A percentile compares a stretch with the other conserved stretches of the same genome.
Conservation (phyloP, 2,888 invertebrate species). For the Lasioglossum leucozonium region DNA sequence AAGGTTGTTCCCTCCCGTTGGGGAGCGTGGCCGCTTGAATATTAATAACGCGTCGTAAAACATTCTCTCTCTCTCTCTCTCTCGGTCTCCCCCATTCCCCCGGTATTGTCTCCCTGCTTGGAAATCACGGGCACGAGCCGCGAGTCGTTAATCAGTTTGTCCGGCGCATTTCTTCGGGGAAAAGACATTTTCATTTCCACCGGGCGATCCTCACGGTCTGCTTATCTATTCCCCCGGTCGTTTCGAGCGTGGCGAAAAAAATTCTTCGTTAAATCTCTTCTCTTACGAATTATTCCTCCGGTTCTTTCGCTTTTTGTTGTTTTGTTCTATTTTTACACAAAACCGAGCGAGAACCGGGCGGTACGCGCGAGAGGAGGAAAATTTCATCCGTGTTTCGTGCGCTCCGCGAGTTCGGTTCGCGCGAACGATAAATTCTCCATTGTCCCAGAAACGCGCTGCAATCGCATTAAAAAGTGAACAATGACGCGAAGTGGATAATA, state of each 20-base stretch:
- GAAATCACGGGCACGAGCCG: constrained; percentile 16
- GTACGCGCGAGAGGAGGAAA: neutral
- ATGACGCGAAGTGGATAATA: constrained; percentile 6
- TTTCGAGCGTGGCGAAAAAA: neutral
- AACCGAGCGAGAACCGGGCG: neutral
- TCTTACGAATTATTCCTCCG: constrained; percentile 20
- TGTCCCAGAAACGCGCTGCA: neutral
- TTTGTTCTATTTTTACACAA: neutral
- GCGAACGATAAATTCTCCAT: neutral
- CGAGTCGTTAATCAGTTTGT: constrained; percentile 13
- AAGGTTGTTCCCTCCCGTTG: constrained; percentile 1
- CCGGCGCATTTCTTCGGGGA: neutral
- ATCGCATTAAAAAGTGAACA: neutral
- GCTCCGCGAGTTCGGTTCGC: neutral
- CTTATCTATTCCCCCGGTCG: neutral
- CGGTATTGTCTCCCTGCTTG: constrained; percentile 10
- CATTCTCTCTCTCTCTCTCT: neutral
- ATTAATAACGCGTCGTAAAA: constrained; percentile 35
- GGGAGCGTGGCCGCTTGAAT: constrained; percentile 22
- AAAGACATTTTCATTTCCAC: neutral
- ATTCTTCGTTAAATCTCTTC: neutral
- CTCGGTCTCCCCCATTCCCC: no score
- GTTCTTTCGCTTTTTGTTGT: neutral
- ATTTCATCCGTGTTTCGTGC: neutral
- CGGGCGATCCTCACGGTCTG: neutral